Percentiles rank a stretch among this genome's conserved stretches.
Conservation (phyloP, 2,888 invertebrate genomes). For the Pollenia labialis region DNA sequence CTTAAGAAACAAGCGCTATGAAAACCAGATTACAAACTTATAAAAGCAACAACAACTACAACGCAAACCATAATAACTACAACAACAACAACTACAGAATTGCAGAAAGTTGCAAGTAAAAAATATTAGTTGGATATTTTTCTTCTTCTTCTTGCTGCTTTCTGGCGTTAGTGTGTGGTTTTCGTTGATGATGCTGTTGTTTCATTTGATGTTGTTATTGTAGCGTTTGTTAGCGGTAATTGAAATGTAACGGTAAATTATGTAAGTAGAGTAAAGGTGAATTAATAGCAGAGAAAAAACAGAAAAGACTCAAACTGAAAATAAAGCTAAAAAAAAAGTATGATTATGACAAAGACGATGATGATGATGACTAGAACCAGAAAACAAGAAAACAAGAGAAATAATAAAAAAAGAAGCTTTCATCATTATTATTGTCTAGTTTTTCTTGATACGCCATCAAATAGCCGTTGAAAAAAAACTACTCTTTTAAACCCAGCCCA, state of each 20-base stretch:
- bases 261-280: slow-evolving; percentile 73
- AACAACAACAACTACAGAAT: not conserved
- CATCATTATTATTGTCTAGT: slow-evolving; percentile 10
- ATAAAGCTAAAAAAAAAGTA: slow-evolving; percentile 20
- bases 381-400: not conserved
- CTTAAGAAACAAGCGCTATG: slow-evolving; percentile 46
- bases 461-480: not conserved
- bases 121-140: slow-evolving; percentile 28
- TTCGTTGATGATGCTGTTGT: slow-evolving; percentile 38
- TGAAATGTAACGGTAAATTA: slow-evolving; percentile 72
- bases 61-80: not conserved
- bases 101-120: slow-evolving; percentile 35
- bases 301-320: slow-evolving; percentile 34
- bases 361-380: slow-evolving; percentile 41
- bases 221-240: slow-evolving; percentile 67
- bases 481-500: slow-evolving; percentile 13
- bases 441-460: slow-evolving; percentile 6
- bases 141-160: slow-evolving; percentile 27
- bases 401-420: not conserved
- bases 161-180: slow-evolving; percentile 32
- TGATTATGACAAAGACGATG: not conserved
- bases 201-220: slow-evolving; percentile 36
- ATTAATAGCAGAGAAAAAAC: slow-evolving; percentile 54
- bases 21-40: slow-evolving; percentile 60
- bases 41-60: slow-evolving; percentile 30